Evolutionary conservation across 2,113 vertebrate species (phyloP).

Genomic region (Aspidoscelis tigris): DNA sequence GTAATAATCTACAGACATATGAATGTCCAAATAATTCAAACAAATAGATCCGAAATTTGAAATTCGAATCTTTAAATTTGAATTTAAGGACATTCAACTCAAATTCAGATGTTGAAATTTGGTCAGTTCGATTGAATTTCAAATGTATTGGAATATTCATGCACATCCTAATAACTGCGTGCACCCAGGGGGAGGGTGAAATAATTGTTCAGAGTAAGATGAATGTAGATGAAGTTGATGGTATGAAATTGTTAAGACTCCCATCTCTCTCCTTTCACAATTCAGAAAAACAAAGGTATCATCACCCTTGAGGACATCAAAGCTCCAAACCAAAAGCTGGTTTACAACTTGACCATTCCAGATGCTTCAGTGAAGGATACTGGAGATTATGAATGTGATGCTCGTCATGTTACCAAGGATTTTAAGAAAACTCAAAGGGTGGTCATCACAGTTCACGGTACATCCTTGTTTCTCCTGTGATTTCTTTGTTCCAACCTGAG

Average conservation of each 20-base stretch:
- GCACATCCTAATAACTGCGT: too few species aligned
- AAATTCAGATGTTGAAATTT: too few species aligned
- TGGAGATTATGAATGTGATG: conserved; percentile 91
- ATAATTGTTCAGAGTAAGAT: neutral
- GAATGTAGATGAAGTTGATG: neutral
- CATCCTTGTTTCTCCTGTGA: conserved; percentile 42
- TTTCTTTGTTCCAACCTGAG: conserved; percentile 20
- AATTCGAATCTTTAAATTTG: too few species aligned
- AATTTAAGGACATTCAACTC: too few species aligned
- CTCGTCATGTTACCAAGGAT: conserved; percentile 85
- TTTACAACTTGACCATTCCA: conserved; percentile 88
- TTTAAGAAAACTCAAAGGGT: conserved; percentile 86
- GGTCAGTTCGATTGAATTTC: too few species aligned
- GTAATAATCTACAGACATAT: too few species aligned
- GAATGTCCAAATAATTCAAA: too few species aligned
- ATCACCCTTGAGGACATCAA: conserved; percentile 79
- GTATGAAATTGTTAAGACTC: neutral
- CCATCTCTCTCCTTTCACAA: conserved; percentile 32
- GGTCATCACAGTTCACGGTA: conserved; percentile 89
- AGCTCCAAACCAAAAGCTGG: conserved; percentile 75
- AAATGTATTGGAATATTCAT: too few species aligned
- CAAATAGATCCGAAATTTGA: too few species aligned
- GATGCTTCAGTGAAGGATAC: conserved; percentile 90
- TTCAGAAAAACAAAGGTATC: conserved; percentile 77
- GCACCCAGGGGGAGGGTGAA: neutral